phyloP scores from a whole-genome alignment of 2,113 vertebrate species.

The Ariopsis seemanni region DNA sequence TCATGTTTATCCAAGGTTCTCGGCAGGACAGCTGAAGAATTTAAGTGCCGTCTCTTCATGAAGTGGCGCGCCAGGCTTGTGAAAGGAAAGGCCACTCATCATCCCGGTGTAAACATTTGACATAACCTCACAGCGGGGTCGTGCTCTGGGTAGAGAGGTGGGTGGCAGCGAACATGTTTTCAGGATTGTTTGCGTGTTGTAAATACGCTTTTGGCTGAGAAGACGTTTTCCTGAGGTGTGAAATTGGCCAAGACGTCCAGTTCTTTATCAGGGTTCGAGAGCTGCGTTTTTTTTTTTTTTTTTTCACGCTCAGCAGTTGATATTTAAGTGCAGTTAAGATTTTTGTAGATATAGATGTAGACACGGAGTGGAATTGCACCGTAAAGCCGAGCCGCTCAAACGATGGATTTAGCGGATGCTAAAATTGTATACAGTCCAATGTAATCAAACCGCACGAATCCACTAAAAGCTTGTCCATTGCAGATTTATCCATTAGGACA shows the following conservation, averaged over 20 bases:
- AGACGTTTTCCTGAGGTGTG: conserved; percentile 47
- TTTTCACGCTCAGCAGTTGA: not conserved
- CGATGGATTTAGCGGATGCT: conserved; percentile 16
- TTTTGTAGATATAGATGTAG: not conserved
- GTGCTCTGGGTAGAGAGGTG: conserved; percentile 49
- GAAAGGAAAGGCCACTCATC: conserved; percentile 72
- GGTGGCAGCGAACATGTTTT: conserved; percentile 45
- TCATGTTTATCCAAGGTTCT: conserved; percentile 71
- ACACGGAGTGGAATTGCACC: not conserved
- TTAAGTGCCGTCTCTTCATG: conserved; percentile 72
- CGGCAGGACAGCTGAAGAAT: conserved; percentile 62
- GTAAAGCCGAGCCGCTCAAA: not conserved
- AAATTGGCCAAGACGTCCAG: conserved; percentile 53
- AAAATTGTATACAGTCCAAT: conserved; percentile 44
- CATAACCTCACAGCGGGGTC: conserved; percentile 62
- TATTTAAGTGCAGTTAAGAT: not conserved
- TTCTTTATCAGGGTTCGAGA: not conserved
- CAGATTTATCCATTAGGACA: conserved; percentile 33
- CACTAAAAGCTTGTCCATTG: conserved; percentile 43
- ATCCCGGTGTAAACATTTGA: conserved; percentile 72
- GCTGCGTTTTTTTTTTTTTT: not conserved
- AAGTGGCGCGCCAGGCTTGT: conserved; percentile 62
- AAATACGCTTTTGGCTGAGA: conserved; percentile 56
- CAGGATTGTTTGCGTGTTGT: conserved; percentile 44
- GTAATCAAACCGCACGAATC: conserved; percentile 29